These are phyloP conservation scores for Drosophila gunungcola DNA, from an alignment of 1,140 invertebrate species.

Conservation along the genomic window DNA sequence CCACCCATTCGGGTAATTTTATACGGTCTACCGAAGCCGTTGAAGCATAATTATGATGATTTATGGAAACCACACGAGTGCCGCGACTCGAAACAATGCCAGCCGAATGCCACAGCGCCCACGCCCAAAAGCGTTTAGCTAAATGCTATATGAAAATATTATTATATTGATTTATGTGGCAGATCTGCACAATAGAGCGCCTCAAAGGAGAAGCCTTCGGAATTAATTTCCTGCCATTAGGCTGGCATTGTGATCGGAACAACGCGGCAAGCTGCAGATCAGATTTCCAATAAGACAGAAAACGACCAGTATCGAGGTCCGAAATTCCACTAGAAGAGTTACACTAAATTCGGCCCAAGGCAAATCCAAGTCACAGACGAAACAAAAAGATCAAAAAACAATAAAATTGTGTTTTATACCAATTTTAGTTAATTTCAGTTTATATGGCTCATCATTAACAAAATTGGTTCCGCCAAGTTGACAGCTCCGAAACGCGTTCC, in stretches of 20 bases:
- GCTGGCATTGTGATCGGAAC: conserved; percentile 64
- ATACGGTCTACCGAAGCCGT: conserved; percentile 58
- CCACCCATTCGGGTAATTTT: conserved; percentile 52
- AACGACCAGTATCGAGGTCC: conserved; percentile 9
- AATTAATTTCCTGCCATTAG: conserved; percentile 75
- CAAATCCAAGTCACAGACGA: conserved; percentile 14
- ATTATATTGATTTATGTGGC: conserved; percentile 71
- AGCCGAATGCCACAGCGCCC: conserved; percentile 51
- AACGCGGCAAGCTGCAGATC: conserved; percentile 55
- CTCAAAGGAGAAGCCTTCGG: conserved; percentile 58
- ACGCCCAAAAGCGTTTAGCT: conserved; percentile 71
- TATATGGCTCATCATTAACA: conserved; percentile 74
- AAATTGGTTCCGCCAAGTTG: conserved; percentile 77
- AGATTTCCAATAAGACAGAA: conserved; percentile 38
- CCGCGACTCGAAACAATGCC: conserved; percentile 43
- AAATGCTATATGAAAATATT: conserved; percentile 69
- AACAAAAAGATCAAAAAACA: conserved; percentile 26
- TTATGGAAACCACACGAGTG: conserved; percentile 51
- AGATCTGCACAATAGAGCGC: conserved; percentile 62
- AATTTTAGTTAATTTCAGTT: conserved; percentile 69
- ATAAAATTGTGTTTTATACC: conserved; percentile 76
- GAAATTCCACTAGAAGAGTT: conserved; percentile 31
- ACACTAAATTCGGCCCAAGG: conserved; percentile 30
- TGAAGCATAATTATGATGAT: conserved; percentile 74
- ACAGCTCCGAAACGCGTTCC: conserved; percentile 65